Conservation (phyloP, 2,888 invertebrate genomes). For the Microctonus hyperodae region DNA sequence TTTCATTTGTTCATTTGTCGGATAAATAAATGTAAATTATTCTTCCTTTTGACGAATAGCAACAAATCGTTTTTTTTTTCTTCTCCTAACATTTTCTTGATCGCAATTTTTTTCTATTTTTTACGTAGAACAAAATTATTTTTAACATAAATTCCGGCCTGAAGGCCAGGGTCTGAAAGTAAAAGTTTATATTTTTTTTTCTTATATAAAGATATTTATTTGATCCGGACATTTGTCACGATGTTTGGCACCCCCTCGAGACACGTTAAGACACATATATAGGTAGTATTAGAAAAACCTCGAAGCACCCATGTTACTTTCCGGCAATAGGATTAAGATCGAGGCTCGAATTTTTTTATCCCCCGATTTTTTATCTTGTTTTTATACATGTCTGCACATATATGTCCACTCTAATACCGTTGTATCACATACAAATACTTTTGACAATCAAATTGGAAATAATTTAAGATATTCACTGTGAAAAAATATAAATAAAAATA, state of each 20-base stretch:
- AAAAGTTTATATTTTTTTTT: not conserved
- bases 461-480: not conserved
- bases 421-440: not conserved
- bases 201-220: constrained; percentile 9
- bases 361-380: constrained; percentile 6
- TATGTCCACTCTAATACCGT: not conserved
- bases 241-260: constrained; percentile 7
- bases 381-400: not conserved
- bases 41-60: too few species aligned
- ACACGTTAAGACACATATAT: not conserved
- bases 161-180: not conserved
- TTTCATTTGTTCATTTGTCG: too few species aligned
- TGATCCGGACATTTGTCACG: constrained; percentile 20
- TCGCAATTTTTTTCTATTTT: not conserved
- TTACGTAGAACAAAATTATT: not conserved
- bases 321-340: constrained; percentile 6
- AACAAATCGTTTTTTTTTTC: too few species aligned
- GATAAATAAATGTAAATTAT: too few species aligned
- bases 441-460: not conserved
- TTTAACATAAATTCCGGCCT: not conserved
- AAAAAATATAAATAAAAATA: not conserved
- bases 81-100: not conserved
- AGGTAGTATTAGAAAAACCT: not conserved
- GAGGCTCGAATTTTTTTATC: not conserved
- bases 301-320: not conserved